Base-by-base conservation (phyloP, 2,888 invertebrate species). In the Dicycla oo region DNA sequence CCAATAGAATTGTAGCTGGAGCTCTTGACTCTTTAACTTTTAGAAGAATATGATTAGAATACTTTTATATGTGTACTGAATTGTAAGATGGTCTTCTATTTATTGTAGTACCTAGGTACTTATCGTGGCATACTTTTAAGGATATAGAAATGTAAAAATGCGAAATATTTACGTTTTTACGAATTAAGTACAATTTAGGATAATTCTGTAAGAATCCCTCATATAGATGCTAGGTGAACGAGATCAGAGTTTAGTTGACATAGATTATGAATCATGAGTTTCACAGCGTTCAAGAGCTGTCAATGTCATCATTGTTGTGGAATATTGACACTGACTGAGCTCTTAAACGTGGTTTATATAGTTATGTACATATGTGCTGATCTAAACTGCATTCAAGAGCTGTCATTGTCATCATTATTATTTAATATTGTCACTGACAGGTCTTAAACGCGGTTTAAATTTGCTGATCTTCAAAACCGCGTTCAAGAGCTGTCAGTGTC, bases 91-190 rank as follows among this genome's bases (percentile, higher is more conserved):
- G 92, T 93, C 93, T 92, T 94, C 94, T 95, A 96, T 95, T 95
- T 95, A 96, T 95, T 96, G 95, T 95, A 94, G 95, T 95, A 95
- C 95, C 89, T 93, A 91, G 94, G 95, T 95, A 95, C 95, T 91
- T 93, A 88, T 86, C 93, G 93, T 94, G 94, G 94, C 93, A 93
- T 94, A 93, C 87, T 92, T 92, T 89, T 95, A 95, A 95, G 94
- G 90, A 88, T 88, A 90, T 93, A 92, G 91, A 89, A 92, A 91
- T 95, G 93, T 95, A 91, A 93, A 82, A 91, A 88, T 90, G 87
- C 90, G 91, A 89, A 88, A 89, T 88, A 91, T 88, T 89, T 89
- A 87, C 88, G 86, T 86, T 91, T 93, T 89, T 92, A 93, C 91
- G 89, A 90, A 88, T 90, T 93, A 94, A 95, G 96, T 95, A 95